Evolutionary conservation across 2,113 vertebrate species (phyloP), one percentile per base, ranked within the genome.

Genomic region (Entosphenus tridentatus): DNA sequence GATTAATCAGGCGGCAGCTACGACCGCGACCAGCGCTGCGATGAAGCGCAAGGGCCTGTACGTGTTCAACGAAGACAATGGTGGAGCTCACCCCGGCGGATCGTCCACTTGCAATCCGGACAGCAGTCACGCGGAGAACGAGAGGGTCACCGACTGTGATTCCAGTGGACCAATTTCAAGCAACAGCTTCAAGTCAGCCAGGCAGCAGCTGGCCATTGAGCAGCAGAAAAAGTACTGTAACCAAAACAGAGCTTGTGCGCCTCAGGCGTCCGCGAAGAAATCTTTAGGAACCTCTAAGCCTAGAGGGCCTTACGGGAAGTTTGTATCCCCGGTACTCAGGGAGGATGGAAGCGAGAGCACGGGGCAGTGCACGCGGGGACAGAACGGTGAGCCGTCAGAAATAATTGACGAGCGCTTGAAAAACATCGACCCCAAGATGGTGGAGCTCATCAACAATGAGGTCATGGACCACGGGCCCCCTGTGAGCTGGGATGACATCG

Each of bases 391-490:
- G 79, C 10, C 56, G 13, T 62, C 7, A 2, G 72, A 74, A 70
- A 79, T 81, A 4, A 1, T 79, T 65, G 88, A 98, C 58, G 89
- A 93, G 56, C 80, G 80, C 11, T 76, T 98, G 68, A 95, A 87
- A 73, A 88, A 81, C 75, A 79, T 97, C 73, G 93, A 98, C 72
- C 89, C 93, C 10, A 95, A 87, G 77, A 96, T 97, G 78, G 73
- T 97, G 39, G 88, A 98, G 58, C 81, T 97, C 70, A 89, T 97
- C 70, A 90, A 87, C 87, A 86, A 82, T 3, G 92, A 98, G 77
- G 95, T 96, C 70, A 84, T 98, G 87, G 93, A 97, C 72, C 88
- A 88, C 0, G 90, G 92, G 1, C 87, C 89, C 55, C 86, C 89
- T 0, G 79, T 98, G 12, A 73, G 70, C 56, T 98, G 93, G 92